These are phyloP conservation scores for Papilio elwesi DNA, from an alignment of 2,888 invertebrate genomes.

Conservation along the genomic window DNA sequence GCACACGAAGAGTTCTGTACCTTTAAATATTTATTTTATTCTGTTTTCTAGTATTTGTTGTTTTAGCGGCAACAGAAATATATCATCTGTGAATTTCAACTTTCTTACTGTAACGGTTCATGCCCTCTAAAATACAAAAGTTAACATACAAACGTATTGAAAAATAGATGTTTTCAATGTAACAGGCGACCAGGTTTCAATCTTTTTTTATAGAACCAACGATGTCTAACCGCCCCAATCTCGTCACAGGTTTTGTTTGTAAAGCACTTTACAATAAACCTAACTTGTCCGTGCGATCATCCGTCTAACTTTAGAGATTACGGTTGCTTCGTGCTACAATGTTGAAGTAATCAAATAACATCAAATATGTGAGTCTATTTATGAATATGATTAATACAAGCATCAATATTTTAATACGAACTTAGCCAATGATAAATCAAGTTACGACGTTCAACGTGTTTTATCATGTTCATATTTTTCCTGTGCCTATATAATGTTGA, in stretches of 20 bases:
- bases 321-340: constrained; percentile 7
- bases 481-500: not conserved
- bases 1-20: too few species aligned
- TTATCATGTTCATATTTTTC: not conserved
- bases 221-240: not conserved
- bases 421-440: not conserved
- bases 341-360: constrained; percentile 14
- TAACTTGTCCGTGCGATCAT: constrained; percentile 18
- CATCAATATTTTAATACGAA: constrained; percentile 18
- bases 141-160: too few species aligned
- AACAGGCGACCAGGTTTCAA: too few species aligned
- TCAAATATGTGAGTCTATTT: constrained; percentile 9
- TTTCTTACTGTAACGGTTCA: too few species aligned
- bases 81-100: too few species aligned
- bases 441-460: not conserved
- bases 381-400: constrained; percentile 2
- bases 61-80: too few species aligned
- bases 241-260: constrained; percentile 7
- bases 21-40: too few species aligned
- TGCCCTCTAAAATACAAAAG: too few species aligned
- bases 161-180: too few species aligned
- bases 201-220: not conserved
- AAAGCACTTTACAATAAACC: constrained; percentile 5
- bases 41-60: too few species aligned
- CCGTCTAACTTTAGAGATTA: constrained; percentile 21